Percentiles rank a stretch among this genome's conserved stretches.
phyloP scores from a whole-genome alignment of 2,888 invertebrate species.

The Eilema sororculum region DNA sequence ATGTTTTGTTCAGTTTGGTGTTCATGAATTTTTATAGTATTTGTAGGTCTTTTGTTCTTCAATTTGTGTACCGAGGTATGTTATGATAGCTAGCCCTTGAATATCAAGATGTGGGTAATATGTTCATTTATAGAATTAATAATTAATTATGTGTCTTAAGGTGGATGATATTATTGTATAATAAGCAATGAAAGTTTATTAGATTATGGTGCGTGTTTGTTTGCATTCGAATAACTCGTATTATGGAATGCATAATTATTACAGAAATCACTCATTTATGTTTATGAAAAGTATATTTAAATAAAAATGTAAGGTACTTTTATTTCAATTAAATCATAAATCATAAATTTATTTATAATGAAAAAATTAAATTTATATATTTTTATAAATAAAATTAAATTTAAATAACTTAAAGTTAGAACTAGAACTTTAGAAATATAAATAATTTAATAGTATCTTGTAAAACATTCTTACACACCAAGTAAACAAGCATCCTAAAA shows the following conservation, averaged over 20 bases:
- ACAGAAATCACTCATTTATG: too few species aligned
- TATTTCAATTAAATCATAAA: too few species aligned
- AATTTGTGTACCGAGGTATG: slow-evolving; percentile 53
- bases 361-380: too few species aligned
- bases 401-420: too few species aligned
- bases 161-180: slow-evolving; percentile 52
- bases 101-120: slow-evolving; percentile 66
- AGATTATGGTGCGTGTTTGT: neutral
- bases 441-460: too few species aligned
- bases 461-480: neutral
- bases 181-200: slow-evolving; percentile 8
- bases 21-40: neutral
- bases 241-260: neutral
- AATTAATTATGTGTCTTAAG: slow-evolving; percentile 60
- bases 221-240: neutral
- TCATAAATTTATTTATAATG: too few species aligned
- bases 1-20: neutral
- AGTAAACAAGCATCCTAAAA: neutral
- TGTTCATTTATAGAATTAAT: slow-evolving; percentile 71
- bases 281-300: too few species aligned
- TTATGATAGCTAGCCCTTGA: slow-evolving; percentile 59
- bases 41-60: slow-evolving; percentile 9
- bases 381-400: too few species aligned
- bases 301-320: too few species aligned
- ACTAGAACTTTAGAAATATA: too few species aligned